Evolutionary conservation across 2,888 invertebrate species (phyloP).

Genomic region (Polydrusus cervinus): DNA sequence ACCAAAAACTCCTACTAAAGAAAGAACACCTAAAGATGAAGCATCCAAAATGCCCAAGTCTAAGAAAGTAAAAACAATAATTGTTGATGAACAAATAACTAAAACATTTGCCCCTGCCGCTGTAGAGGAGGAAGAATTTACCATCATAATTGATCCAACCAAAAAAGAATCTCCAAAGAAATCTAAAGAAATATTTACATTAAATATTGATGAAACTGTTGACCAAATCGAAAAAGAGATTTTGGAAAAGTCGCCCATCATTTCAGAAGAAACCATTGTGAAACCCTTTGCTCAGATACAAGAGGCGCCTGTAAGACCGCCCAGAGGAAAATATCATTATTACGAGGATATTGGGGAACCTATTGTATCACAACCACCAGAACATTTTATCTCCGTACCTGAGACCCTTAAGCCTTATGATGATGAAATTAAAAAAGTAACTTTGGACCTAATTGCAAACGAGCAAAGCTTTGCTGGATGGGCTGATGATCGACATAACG

Average conservation of each 20-base stretch:
- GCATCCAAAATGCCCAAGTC: conserved; percentile 56
- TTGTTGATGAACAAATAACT: conserved; percentile 64
- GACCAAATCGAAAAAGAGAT: conserved; percentile 63
- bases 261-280: conserved; percentile 61
- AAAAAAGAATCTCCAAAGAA: conserved; percentile 63
- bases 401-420: conserved; percentile 25
- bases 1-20: conserved; percentile 25
- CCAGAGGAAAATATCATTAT: conserved; percentile 61
- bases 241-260: conserved; percentile 61
- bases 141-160: conserved; percentile 65
- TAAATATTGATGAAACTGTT: conserved; percentile 63
- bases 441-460: conserved; percentile 65
- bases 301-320: conserved; percentile 58
- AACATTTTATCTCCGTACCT: conserved; percentile 51
- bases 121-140: conserved; percentile 66
- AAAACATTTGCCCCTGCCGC: conserved; percentile 66
- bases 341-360: conserved; percentile 64
- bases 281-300: conserved; percentile 58
- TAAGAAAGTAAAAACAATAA: conserved; percentile 59
- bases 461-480: conserved; percentile 65
- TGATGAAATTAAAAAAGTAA: conserved; percentile 60
- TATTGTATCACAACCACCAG: conserved; percentile 52
- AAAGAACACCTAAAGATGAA: conserved; percentile 37
- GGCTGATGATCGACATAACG: conserved; percentile 63
- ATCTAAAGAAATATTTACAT: conserved; percentile 63